Conservation (phyloP, 2,113 vertebrate species). For the Danionella cerebrum region DNA sequence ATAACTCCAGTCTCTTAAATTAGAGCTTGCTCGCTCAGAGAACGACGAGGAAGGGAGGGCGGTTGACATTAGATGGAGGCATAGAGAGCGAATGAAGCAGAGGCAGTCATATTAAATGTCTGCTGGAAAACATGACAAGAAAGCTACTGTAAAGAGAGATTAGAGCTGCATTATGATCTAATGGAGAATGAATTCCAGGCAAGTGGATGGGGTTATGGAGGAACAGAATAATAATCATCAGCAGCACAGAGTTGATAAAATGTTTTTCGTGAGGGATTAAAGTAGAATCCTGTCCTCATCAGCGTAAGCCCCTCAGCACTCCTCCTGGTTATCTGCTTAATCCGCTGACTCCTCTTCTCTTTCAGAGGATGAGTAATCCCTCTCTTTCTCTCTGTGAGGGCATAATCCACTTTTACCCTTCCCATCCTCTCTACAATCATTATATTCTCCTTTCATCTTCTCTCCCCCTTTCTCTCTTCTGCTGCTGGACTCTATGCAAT, state of each 20-base stretch:
- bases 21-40: constrained; percentile 44
- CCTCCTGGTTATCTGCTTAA: constrained; percentile 59
- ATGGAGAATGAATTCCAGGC: neutral
- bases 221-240: constrained; percentile 19
- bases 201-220: constrained; percentile 18
- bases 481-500: neutral
- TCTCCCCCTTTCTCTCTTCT: neutral
- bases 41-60: constrained; percentile 5
- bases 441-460: constrained; percentile 3
- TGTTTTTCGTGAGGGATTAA: constrained; percentile 61
- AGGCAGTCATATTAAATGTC: neutral
- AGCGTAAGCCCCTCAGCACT: constrained; percentile 61
- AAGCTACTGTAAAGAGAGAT: neutral
- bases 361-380: constrained; percentile 39
- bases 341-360: constrained; percentile 54
- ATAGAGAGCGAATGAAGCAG: constrained; percentile 8
- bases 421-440: neutral
- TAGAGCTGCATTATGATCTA: constrained; percentile 2
- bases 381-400: constrained; percentile 19
- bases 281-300: constrained; percentile 58
- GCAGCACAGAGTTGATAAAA: constrained; percentile 42
- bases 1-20: constrained; percentile 59
- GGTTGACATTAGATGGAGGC: constrained; percentile 5
- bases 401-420: constrained; percentile 25
- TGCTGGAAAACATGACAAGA: neutral